Evolutionary conservation across 2,113 vertebrate species (phyloP).

Genomic region (Geococcyx californianus): DNA sequence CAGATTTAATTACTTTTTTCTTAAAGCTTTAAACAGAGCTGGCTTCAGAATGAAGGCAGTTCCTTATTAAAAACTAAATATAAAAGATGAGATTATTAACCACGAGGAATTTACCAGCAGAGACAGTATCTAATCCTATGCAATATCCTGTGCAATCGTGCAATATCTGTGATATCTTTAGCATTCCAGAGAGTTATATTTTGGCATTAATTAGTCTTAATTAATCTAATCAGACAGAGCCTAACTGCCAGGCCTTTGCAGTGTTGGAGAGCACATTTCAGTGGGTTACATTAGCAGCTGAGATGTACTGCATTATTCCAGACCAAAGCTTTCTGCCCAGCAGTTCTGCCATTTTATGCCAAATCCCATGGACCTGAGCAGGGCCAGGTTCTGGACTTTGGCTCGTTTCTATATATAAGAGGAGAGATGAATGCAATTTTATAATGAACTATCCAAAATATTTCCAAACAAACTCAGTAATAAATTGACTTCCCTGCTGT

Average conservation of each 20-base stretch:
- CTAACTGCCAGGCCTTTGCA: neutral
- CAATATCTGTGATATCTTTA: constrained; percentile 34
- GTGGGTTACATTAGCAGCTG: neutral
- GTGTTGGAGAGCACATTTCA: neutral
- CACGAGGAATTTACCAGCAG: constrained; percentile 41
- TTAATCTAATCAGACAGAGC: neutral
- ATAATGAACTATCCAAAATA: constrained; percentile 25
- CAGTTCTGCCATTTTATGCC: constrained; percentile 9
- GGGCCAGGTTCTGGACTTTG: neutral
- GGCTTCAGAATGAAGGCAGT: constrained; percentile 44
- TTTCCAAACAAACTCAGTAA: constrained; percentile 17
- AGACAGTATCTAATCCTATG: constrained; percentile 55
- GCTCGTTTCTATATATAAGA: neutral
- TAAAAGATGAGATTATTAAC: constrained; percentile 48
- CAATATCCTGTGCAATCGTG: constrained; percentile 56
- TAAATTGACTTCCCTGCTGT: constrained; percentile 39
- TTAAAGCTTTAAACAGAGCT: constrained; percentile 36
- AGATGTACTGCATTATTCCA: neutral
- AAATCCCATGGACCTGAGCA: neutral
- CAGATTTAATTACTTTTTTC: constrained; percentile 49
- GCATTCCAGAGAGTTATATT: constrained; percentile 38
- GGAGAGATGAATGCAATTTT: constrained; percentile 25
- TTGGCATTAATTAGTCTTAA: constrained; percentile 36
- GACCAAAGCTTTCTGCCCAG: constrained; percentile 2
- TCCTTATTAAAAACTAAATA: constrained; percentile 39